A percentile compares a stretch with the other conserved stretches of the same genome.
These are phyloP conservation scores for Alitta virens DNA, from an alignment of 2,888 invertebrate genomes.

Conservation along the genomic window DNA sequence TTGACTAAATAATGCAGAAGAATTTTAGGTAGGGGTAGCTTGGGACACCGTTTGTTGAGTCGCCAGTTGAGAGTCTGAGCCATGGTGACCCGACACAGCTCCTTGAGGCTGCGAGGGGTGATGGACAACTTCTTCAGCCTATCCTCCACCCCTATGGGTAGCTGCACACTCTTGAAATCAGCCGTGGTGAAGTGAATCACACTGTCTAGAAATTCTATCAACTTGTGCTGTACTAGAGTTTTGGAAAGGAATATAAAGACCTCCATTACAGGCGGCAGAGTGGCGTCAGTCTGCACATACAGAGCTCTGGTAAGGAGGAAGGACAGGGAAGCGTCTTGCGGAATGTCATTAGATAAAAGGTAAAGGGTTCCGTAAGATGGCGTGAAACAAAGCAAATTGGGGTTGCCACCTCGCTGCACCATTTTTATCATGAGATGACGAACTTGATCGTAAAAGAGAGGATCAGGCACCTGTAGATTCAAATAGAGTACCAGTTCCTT, in stretches of 20 bases:
- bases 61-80: constrained; percentile 26
- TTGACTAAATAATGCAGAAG: constrained; percentile 26
- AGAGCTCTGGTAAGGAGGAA: constrained; percentile 26
- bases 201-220: constrained; percentile 24
- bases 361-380: constrained; percentile 26
- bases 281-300: constrained; percentile 15
- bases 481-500: constrained; percentile 28
- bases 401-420: constrained; percentile 29
- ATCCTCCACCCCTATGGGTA: constrained; percentile 3
- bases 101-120: constrained; percentile 25
- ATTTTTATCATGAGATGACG: constrained; percentile 24
- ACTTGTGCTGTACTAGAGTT: constrained; percentile 27
- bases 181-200: constrained; percentile 23
- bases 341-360: constrained; percentile 14
- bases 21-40: constrained; percentile 30
- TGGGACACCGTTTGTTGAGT: constrained; percentile 20
- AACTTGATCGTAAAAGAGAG: constrained; percentile 24
- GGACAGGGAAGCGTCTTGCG: constrained; percentile 23
- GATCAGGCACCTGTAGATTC: constrained; percentile 27
- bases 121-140: constrained; percentile 5
- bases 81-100: constrained; percentile 26
- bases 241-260: constrained; percentile 23
- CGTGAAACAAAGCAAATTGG: constrained; percentile 28
- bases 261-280: constrained; percentile 18
- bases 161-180: constrained; percentile 22